These are phyloP conservation scores for Aporrectodea caliginosa DNA, from an alignment of 1,140 invertebrate species.

Conservation along the genomic window DNA sequence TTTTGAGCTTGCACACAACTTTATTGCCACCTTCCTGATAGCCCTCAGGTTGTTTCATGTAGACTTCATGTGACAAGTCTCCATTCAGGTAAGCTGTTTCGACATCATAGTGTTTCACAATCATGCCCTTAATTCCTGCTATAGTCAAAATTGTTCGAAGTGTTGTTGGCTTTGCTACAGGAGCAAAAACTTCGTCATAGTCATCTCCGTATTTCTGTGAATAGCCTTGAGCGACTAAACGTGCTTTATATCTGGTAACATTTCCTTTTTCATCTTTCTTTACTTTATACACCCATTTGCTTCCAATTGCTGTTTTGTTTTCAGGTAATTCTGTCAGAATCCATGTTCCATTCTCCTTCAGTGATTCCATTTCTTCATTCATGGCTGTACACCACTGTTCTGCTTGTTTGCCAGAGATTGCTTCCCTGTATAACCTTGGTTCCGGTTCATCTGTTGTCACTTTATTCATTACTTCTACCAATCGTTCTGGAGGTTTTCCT, in stretches of 20 bases:
- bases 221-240: constrained; percentile 10
- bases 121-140: not conserved
- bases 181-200: constrained; percentile 12
- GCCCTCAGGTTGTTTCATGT: constrained; percentile 8
- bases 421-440: not conserved
- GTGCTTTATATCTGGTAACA: constrained; percentile 11
- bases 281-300: constrained; percentile 9
- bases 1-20: not conserved
- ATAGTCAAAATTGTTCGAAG: not conserved
- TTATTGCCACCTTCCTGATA: not conserved
- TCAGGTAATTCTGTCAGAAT: not conserved
- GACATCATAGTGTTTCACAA: constrained; percentile 8
- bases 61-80: constrained; percentile 2
- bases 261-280: not conserved
- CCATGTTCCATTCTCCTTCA: not conserved
- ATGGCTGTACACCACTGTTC: constrained; percentile 30
- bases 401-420: not conserved
- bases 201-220: not conserved
- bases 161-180: not conserved
- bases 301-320: not conserved
- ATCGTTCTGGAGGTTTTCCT: not conserved
- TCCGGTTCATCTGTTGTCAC: not conserved
- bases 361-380: constrained; percentile 9
- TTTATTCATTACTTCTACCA: not conserved
- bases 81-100: constrained; percentile 4